Evolutionary conservation across 2,113 vertebrate genomes (phyloP).

Genomic region (Ursus arctos): DNA sequence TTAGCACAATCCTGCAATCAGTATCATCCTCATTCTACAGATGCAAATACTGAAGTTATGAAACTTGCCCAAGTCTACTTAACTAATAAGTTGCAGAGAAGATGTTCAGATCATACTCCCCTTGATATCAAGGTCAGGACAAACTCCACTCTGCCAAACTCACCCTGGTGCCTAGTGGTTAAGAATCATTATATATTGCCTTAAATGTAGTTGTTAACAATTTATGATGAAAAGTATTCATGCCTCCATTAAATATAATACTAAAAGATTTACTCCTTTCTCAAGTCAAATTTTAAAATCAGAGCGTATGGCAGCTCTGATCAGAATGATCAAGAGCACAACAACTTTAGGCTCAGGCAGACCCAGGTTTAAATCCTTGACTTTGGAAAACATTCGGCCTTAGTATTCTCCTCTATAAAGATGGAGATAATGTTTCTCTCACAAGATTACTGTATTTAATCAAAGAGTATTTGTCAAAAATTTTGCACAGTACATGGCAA

Average conservation of each 20-base stretch:
- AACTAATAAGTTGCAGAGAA: background rate
- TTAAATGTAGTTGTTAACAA: background rate
- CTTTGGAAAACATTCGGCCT: background rate
- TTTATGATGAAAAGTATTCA: background rate
- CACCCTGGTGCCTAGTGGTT: background rate
- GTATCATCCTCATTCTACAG: background rate
- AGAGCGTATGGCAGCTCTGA: background rate
- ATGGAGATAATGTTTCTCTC: background rate
- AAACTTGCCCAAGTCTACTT: background rate
- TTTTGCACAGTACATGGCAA: background rate
- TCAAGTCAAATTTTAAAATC: slow-evolving; percentile 24
- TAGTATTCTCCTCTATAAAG: too few species aligned
- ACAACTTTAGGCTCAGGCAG: background rate
- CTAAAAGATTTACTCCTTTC: background rate
- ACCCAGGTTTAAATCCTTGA: background rate
- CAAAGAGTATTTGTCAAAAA: background rate
- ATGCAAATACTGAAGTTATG: background rate
- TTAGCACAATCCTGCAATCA: background rate
- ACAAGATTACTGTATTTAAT: background rate
- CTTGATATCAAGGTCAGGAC: background rate
- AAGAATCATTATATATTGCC: background rate
- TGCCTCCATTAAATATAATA: background rate
- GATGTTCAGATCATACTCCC: background rate
- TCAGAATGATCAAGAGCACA: background rate
- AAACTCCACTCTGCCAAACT: background rate